Evolutionary conservation across 2,888 invertebrate species (phyloP).

Genomic region (Cosmopolites sordidus): DNA sequence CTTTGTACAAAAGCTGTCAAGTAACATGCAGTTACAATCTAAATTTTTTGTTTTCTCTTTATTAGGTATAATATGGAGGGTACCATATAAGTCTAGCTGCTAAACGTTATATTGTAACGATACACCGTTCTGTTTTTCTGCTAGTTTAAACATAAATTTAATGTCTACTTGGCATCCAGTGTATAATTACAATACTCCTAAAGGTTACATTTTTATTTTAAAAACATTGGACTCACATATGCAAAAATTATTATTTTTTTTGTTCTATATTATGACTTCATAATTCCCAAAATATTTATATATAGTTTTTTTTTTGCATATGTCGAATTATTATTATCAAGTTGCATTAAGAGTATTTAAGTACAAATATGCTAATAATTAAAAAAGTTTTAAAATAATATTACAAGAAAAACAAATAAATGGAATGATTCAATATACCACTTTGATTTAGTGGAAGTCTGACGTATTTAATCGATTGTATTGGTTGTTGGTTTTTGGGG

Average conservation of each 20-base stretch:
- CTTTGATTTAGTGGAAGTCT: background rate
- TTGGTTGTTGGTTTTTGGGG: background rate
- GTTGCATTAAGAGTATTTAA: slow-evolving; percentile 40
- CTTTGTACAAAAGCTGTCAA: slow-evolving; percentile 50
- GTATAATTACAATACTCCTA: slow-evolving; percentile 33
- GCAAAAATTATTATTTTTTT: slow-evolving; percentile 41
- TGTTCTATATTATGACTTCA: slow-evolving; percentile 23
- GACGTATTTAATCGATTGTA: background rate
- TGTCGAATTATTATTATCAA: slow-evolving; percentile 45
- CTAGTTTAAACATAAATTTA: slow-evolving; percentile 18
- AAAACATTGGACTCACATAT: slow-evolving; percentile 48
- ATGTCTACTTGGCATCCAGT: slow-evolving; percentile 28
- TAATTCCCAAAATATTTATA: slow-evolving; percentile 38
- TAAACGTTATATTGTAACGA: slow-evolving; percentile 35
- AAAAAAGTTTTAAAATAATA: slow-evolving; percentile 10
- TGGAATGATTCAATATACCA: slow-evolving; percentile 24
- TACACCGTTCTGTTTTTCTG: slow-evolving; percentile 31
- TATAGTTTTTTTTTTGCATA: slow-evolving; percentile 43
- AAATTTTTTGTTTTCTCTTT: slow-evolving; percentile 42
- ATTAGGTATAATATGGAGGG: slow-evolving; percentile 44
- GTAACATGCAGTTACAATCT: slow-evolving; percentile 48
- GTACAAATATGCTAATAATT: slow-evolving; percentile 31
- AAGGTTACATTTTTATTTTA: slow-evolving; percentile 40
- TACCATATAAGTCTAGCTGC: slow-evolving; percentile 50
- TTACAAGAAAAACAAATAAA: slow-evolving; percentile 11